Conservation (phyloP, 2,797 vertebrate species). For the Ataeniobius toweri region DNA sequence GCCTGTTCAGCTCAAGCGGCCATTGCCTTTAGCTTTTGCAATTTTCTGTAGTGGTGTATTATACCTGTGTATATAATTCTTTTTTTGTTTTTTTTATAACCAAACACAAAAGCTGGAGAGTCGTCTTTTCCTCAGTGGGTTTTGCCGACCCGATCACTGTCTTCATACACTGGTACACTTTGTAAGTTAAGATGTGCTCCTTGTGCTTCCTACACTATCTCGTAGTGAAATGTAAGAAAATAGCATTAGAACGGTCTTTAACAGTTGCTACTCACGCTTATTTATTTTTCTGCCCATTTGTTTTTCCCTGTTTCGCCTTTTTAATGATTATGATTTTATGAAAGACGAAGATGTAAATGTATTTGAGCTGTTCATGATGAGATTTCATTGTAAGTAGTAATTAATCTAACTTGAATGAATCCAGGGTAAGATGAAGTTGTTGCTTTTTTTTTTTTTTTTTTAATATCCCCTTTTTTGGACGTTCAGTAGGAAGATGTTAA, state of each 20-base stretch:
- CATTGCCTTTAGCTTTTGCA: conserved; percentile 79
- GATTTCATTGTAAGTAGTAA: conserved; percentile 79
- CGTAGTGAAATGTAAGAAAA: conserved; percentile 62
- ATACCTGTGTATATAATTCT: conserved; percentile 66
- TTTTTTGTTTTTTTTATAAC: conserved; percentile 78
- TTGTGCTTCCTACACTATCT: conserved; percentile 68
- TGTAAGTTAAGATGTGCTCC: conserved; percentile 72
- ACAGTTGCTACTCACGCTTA: conserved; percentile 72
- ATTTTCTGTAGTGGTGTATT: conserved; percentile 75
- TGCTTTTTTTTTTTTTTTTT: conserved; percentile 13
- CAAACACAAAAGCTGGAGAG: conserved; percentile 75
- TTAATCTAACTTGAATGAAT: conserved; percentile 81
- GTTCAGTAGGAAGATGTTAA: conserved; percentile 78
- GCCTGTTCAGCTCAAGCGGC: conserved; percentile 72
- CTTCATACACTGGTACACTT: conserved; percentile 82
- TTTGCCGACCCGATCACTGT: conserved; percentile 69
- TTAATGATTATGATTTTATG: conserved; percentile 65
- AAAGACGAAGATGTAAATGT: conserved; percentile 74
- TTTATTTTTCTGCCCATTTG: conserved; percentile 75
- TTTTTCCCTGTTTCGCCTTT: conserved; percentile 54
- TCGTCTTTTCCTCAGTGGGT: conserved; percentile 72
- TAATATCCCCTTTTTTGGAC: conserved; percentile 41
- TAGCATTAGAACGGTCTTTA: conserved; percentile 68
- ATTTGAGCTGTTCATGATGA: conserved; percentile 67
- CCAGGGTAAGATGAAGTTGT: conserved; percentile 77